phyloP scores from a whole-genome alignment of 2,888 invertebrate genomes.

The Hydrotaea diabolus region DNA sequence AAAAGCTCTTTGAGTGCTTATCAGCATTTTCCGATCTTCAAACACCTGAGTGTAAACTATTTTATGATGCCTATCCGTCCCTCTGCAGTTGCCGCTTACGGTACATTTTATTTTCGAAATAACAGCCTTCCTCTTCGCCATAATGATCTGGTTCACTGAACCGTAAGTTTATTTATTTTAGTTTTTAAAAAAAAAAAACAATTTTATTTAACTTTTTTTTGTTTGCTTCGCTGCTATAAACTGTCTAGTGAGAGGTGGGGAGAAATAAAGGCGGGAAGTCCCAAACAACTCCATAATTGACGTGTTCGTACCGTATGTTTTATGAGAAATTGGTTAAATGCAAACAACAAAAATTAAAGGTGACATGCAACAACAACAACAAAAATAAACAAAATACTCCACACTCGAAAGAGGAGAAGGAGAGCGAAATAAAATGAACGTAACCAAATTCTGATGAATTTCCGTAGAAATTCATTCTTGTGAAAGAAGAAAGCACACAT shows the following conservation, averaged over 20 bases:
- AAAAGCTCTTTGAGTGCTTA: neutral
- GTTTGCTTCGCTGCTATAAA: neutral
- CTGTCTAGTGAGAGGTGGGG: neutral
- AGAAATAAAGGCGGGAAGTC: neutral
- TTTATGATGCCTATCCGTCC: neutral
- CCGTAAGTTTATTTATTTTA: conserved; percentile 57
- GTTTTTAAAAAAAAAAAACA: conserved; percentile 20
- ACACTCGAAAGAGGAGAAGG: no score
- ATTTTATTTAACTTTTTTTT: conserved; percentile 5
- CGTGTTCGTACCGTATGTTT: neutral
- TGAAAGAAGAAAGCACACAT: no score
- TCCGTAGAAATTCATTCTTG: no score
- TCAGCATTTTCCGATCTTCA: conserved; percentile 1
- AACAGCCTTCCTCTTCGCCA: neutral
- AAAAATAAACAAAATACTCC: neutral
- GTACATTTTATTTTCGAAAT: conserved; percentile 9
- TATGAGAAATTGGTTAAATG: neutral
- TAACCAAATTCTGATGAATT: no score
- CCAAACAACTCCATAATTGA: conserved; percentile 9
- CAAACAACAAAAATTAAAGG: neutral
- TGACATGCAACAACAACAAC: conserved; percentile 13
- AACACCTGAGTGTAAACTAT: conserved; percentile 24
- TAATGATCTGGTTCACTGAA: conserved; percentile 66
- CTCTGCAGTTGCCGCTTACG: neutral
- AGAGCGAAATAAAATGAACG: no score